phyloP scores from a whole-genome alignment of 2,888 invertebrate species.

The Cephus pygmeus region DNA sequence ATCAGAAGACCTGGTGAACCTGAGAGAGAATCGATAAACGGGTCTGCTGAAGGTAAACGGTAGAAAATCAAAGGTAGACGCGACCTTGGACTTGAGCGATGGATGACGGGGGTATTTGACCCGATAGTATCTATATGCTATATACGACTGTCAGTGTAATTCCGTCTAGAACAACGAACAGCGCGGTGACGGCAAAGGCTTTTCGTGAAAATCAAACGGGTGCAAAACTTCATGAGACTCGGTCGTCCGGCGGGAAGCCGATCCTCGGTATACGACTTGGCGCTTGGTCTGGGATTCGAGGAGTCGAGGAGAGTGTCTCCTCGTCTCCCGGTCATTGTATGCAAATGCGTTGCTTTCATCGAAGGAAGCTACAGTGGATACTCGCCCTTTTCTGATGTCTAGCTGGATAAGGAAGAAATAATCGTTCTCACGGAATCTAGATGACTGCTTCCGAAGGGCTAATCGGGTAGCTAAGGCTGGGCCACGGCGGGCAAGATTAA shows the following conservation, averaged over 20 bases:
- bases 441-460: conserved; percentile 37
- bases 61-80: neutral
- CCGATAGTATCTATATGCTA: neutral
- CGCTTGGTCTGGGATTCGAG: neutral
- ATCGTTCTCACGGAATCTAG: conserved; percentile 34
- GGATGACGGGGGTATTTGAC: neutral
- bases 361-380: conserved; percentile 24
- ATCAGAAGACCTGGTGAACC: neutral
- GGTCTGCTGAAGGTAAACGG: neutral
- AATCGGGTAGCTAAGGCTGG: conserved; percentile 4
- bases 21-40: neutral
- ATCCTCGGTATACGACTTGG: neutral
- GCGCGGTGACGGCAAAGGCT: neutral
- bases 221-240: neutral
- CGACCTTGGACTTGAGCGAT: neutral
- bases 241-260: neutral
- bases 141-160: neutral
- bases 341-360: conserved; percentile 61
- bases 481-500: neutral
- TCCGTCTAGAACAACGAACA: neutral
- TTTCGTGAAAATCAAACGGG: neutral
- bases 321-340: conserved; percentile 56
- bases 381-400: conserved; percentile 61
- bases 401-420: conserved; percentile 54
- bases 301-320: conserved; percentile 37